Base-by-base conservation (phyloP, 2,888 invertebrate genomes). In the Morpho achilles region DNA sequence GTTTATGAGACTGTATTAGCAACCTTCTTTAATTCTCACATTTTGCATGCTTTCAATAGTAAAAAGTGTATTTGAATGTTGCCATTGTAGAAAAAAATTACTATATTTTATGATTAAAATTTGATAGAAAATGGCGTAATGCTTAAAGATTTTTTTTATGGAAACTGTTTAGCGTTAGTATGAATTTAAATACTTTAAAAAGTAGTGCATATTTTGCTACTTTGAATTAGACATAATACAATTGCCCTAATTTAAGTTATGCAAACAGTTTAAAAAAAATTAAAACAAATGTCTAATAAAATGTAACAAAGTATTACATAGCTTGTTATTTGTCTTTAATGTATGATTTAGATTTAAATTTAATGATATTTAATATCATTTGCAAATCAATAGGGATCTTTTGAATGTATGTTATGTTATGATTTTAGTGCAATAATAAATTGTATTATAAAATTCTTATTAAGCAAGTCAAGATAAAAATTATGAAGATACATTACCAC, bases 281-380 rank as follows among this genome's bases (percentile, higher is more conserved):
- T 22, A 16, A 16, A 16, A 16, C 7, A 22, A 46, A 59, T 59
- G 59, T 59, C 59, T 59, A 55, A 55, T 54, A 43, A 8, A 50
- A 59, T 16, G 58, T 54, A 46, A 50, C 53, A 58, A 58, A 53
- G 53, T 56, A 53, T 53, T 54, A 49, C 46, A 53, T 48, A 56
- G 50, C 48, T 54, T 63, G 49, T 54, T 45, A 56, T 45, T 51
- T 66, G 62, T 61, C 66, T 72, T 72, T 70, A 53, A 44, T 47
- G 48, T 56, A 51, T 22, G 16, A 8, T 47, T 54, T 59, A 55
- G 22, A 41, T 43, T 43, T 46, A 68, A 77, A 76, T 77, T 83
- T 84, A 82, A 86, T 86, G 84, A 77, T 86, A 87, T 87, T 67
- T 73, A 70, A 87, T 87, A 85, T 86, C 85, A 84, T 84, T 82